Percentiles rank a stretch among this genome's conserved stretches.
phyloP scores from a whole-genome alignment of 2,113 vertebrate genomes.

The Pituophis catenifer region DNA sequence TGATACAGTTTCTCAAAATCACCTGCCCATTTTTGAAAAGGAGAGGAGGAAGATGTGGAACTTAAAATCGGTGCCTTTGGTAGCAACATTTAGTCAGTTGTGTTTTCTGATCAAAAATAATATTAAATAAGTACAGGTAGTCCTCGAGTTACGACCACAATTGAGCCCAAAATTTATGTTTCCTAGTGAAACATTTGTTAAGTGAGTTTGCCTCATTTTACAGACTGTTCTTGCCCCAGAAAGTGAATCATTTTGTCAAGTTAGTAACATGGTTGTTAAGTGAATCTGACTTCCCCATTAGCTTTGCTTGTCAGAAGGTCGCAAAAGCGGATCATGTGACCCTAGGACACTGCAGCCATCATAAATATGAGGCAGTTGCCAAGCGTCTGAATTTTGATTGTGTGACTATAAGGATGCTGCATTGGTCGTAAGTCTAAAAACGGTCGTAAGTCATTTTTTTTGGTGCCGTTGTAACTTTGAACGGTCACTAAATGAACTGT shows the following conservation, averaged over 20 bases:
- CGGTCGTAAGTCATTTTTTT: neutral
- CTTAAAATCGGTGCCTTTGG: neutral
- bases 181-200: neutral
- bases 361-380: neutral
- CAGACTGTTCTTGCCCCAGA: neutral
- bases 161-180: neutral
- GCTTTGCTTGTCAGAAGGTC: neutral
- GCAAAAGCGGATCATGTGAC: neutral
- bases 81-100: no score
- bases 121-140: neutral
- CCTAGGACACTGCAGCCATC: neutral
- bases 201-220: neutral
- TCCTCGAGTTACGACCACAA: no score
- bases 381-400: neutral
- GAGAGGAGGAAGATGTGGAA: neutral
- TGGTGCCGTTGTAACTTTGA: neutral
- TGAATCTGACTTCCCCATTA: neutral
- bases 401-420: neutral
- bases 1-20: neutral
- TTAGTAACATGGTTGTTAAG: neutral
- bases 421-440: neutral
- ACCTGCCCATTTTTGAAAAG: neutral
- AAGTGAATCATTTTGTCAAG: neutral
- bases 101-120: neutral
- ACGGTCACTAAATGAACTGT: neutral